Conservation (phyloP, 1,140 invertebrate species). For the Olivierus martensii region DNA sequence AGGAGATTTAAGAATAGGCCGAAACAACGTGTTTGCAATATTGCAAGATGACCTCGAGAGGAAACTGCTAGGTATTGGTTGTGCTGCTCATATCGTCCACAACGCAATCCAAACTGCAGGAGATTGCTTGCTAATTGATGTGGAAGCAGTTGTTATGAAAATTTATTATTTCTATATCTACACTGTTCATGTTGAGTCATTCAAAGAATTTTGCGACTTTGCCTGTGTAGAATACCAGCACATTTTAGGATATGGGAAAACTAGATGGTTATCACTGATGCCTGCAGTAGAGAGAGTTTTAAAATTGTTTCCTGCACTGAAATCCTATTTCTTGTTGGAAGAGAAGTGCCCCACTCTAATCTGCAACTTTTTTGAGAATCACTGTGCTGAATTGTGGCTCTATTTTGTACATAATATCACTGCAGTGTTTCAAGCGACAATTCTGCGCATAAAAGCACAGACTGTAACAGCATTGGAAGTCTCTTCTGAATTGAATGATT, state of each 20-base stretch:
- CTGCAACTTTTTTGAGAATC: too few species aligned
- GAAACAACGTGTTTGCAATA: slow-evolving; percentile 2
- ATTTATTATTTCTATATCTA: slow-evolving; percentile 27
- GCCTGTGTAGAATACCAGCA: background rate
- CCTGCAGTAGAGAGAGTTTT: background rate
- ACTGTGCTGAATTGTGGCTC: too few species aligned
- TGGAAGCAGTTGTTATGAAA: slow-evolving; percentile 24
- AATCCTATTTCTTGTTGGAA: too few species aligned
- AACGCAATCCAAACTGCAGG: slow-evolving; percentile 12
- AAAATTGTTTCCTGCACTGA: background rate
- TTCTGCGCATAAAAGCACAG: too few species aligned
- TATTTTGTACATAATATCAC: too few species aligned
- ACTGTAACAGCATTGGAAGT: too few species aligned
- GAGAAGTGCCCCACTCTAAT: too few species aligned
- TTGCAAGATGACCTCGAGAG: background rate
- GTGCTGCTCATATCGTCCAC: slow-evolving; percentile 5
- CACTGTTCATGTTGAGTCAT: slow-evolving; percentile 21
- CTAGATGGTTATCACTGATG: background rate
- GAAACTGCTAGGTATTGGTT: slow-evolving; percentile 2
- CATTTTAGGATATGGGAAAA: background rate
- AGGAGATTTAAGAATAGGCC: background rate
- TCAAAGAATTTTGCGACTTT: slow-evolving; percentile 19
- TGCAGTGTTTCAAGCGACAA: too few species aligned
- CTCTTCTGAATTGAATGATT: too few species aligned
- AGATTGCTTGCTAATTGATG: slow-evolving; percentile 23